A percentile compares a stretch with the other conserved stretches of the same genome.
These are phyloP conservation scores for Oryzias sinensis DNA, from an alignment of 2,797 vertebrate species.

Conservation along the genomic window DNA sequence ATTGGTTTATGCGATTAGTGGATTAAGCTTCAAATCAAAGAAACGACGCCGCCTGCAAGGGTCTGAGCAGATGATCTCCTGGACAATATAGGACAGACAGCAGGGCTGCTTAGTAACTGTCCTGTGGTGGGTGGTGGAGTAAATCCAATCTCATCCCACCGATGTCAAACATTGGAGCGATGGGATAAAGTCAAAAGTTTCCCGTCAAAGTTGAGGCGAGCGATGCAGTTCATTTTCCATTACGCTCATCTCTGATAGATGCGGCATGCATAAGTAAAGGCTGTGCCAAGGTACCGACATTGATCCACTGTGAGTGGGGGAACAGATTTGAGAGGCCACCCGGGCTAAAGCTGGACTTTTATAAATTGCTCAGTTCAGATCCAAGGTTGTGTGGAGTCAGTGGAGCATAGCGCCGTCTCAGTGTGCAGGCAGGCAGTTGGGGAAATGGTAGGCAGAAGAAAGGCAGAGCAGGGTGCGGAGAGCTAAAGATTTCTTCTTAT, in stretches of 20 bases:
- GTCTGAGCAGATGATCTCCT: conserved; percentile 51
- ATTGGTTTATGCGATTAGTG: conserved; percentile 58
- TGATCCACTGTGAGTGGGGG: conserved; percentile 61
- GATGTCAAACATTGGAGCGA: conserved; percentile 32
- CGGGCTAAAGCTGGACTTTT: conserved; percentile 46
- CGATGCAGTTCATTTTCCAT: conserved; percentile 64
- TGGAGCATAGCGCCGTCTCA: conserved; percentile 47
- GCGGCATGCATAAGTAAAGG: conserved; percentile 67
- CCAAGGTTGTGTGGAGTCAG: conserved; percentile 47
- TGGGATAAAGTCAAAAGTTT: conserved; percentile 64
- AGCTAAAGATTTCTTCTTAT: conserved; percentile 55
- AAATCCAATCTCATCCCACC: conserved; percentile 51
- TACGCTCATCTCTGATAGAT: conserved; percentile 71
- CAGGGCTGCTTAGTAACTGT: conserved; percentile 42
- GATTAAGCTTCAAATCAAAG: conserved; percentile 58
- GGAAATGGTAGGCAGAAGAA: conserved; percentile 23
- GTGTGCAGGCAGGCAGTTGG: not conserved
- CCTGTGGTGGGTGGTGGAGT: conserved; percentile 35
- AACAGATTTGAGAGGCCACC: conserved; percentile 39
- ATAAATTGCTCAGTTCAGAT: conserved; percentile 69
- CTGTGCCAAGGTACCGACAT: conserved; percentile 73
- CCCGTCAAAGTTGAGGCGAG: conserved; percentile 49
- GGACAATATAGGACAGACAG: conserved; percentile 48
- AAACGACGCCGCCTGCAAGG: conserved; percentile 27
- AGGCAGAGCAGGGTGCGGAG: conserved; percentile 21